Evolutionary conservation across 2,888 invertebrate species (phyloP).

Genomic region (Lagria hirta): DNA sequence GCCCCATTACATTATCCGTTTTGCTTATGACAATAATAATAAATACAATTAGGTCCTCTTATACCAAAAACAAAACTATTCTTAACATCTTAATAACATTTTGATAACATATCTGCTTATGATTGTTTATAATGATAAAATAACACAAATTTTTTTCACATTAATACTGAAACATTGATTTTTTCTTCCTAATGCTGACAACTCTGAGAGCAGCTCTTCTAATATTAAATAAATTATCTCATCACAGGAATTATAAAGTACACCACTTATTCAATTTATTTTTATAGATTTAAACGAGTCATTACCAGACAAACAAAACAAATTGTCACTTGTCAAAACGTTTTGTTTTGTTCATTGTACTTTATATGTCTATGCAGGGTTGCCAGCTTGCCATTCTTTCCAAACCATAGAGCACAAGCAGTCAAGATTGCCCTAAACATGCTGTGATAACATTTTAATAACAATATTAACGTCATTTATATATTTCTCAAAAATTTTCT

Average conservation of each 20-base stretch:
- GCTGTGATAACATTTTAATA: no score
- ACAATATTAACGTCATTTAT: no score
- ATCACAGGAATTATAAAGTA: constrained; percentile 35
- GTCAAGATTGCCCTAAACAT: no score
- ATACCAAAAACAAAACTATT: constrained; percentile 5
- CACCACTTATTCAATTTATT: constrained; percentile 50
- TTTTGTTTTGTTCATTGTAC: no score
- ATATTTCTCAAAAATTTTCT: no score
- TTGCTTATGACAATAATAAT: constrained; percentile 20
- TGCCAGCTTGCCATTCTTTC: no score
- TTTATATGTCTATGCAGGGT: no score
- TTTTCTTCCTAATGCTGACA: background rate
- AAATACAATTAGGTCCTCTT: background rate
- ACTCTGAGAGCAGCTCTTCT: background rate
- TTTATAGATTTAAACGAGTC: constrained; percentile 42
- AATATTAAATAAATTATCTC: constrained; percentile 42
- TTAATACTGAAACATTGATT: background rate
- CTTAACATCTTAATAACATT: constrained; percentile 28
- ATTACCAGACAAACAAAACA: constrained; percentile 29
- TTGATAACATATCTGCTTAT: constrained; percentile 36
- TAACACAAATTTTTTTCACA: background rate
- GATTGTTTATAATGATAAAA: constrained; percentile 2
- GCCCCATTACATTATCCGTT: constrained; percentile 35
- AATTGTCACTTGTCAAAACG: constrained; percentile 13
- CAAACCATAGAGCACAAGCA: no score